Evolutionary conservation across 2,113 vertebrate species (phyloP), one percentile per base, ranked within the genome.

Genomic region (Neotragus moschatus): DNA sequence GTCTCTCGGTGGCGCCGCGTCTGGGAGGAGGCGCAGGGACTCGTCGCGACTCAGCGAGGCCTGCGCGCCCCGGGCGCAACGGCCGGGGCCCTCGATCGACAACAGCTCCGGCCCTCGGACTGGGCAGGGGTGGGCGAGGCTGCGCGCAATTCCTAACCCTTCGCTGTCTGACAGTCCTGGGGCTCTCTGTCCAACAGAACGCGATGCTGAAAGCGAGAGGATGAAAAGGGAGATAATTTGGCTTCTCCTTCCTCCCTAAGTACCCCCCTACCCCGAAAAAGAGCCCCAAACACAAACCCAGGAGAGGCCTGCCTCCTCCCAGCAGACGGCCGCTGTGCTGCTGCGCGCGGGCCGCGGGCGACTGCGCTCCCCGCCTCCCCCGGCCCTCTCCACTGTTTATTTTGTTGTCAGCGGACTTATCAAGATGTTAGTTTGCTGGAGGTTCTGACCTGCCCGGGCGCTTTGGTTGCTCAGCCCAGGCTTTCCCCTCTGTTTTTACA

Each of bases 401-500:
- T 97, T 97, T 96, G 95, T 73, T 86, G 97, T 94, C 98, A 95
- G 96, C 66, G 97, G 96, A 97, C 95, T 98, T 98, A 96, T 96
- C 94, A 51, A 49, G 92, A 95, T 91, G 96, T 95, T 84, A 91
- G 63, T 84, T 90, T 60, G 49, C 6, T 60, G 90, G 97, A 93
- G 97, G 98, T 88, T 88, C 49, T 97, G 94, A 96, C 98, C 98
- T 97, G 96, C 97, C 75, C 63, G 80, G 90, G 95, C 49, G 47
- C 98, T 93, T 39, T 33, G 75, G 91, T 87, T 84, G 92, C 66
- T 70, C 75, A 55, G 85, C 96, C 84, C 85, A 28, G 60, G 89
- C 92, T 92, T 95, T 97, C 93, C 90, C 91, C 81, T 98, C 93
- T 99, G 98, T 99, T 99, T 99, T 99, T 97, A 99, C 99, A 99